A percentile compares a stretch with the other conserved stretches of the same genome.
phyloP scores from a whole-genome alignment of 1,140 invertebrate species.

The Chironomus tepperi region DNA sequence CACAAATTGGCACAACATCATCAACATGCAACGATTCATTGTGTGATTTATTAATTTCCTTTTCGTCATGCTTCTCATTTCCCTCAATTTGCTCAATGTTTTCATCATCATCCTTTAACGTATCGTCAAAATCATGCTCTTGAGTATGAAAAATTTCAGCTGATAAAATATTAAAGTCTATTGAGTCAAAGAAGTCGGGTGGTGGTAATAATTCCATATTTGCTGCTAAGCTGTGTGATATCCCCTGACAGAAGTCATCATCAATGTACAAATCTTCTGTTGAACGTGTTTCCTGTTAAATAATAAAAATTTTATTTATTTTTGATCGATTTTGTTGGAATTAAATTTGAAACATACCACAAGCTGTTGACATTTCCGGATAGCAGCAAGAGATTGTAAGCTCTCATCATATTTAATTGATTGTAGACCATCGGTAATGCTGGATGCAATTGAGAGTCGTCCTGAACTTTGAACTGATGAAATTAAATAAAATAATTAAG shows the following conservation, averaged over 20 bases:
- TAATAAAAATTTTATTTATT: not conserved
- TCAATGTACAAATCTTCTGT: slow-evolving; percentile 25
- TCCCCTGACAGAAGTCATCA: slow-evolving; percentile 19
- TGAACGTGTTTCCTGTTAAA: not conserved
- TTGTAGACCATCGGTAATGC: not conserved
- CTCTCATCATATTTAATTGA: not conserved
- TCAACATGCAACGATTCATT: not conserved
- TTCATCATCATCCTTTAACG: not conserved
- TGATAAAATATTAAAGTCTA: slow-evolving; percentile 21
- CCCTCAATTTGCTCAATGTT: not conserved
- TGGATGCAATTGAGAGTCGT: not conserved
- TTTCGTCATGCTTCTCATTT: not conserved
- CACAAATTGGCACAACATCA: slow-evolving; percentile 12
- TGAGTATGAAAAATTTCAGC: slow-evolving; percentile 23
- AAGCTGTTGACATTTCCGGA: not conserved
- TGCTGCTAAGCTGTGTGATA: not conserved
- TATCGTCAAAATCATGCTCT: slow-evolving; percentile 10
- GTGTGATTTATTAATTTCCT: not conserved
- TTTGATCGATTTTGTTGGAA: not conserved
- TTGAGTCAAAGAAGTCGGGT: not conserved
- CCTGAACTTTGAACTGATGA: not conserved
- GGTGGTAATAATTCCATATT: slow-evolving; percentile 16
- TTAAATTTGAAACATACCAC: not conserved
- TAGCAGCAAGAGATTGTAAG: not conserved
- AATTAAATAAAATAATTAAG: not conserved